Base-by-base conservation (phyloP, 2,113 vertebrate species). In the Neotragus pygmaeus region DNA sequence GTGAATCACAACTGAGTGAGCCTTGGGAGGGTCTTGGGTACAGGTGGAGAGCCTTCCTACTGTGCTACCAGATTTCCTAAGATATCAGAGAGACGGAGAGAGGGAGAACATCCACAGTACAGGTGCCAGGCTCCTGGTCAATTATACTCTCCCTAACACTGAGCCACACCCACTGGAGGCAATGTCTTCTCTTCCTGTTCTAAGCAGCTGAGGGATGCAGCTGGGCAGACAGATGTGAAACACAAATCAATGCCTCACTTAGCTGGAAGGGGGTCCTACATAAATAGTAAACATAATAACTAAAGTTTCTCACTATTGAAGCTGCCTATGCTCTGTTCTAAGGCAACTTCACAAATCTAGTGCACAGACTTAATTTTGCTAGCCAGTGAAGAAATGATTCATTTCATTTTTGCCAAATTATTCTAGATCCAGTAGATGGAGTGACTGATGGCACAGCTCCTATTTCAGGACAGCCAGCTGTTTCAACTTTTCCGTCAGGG, bases 1-100 rank as follows among this genome's bases (percentile, higher is more conserved):
- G 12, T 96, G 95, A 97, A 82, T 97, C 94, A 97, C 92, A 88
- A 21, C 2, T 84, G 83, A 96, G 25, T 87, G 66, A 85, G 60
- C 70, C 75, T 81, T 58, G 51, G 53, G 5, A 77, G n/a, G 62
- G 30, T 70, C 62, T 88, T 58, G 28, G 43, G 58, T 30, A 84
- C 43, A 89, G n/a, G 60, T 70, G 57, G 58, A 89, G 28, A 84
- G 28, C 47, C 43, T 95, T 90, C 60, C 60, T 85, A 75, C 78
- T 9, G 8, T 45, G 33, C 81, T 77, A 39, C 12, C 64, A 96
- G 55, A 70, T 53, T 80, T 95, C 82, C 62, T 53, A 85, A 94
- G 49, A 88, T 39, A 84, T 27, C 62, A 16, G 10, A 39, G 43
- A 33, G 36, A 51, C 12, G 75, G 15, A 58, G 5, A 53, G 39